These are phyloP conservation scores for Chloroceryle amazona DNA, from an alignment of 2,797 vertebrate species.

Conservation along the genomic window DNA sequence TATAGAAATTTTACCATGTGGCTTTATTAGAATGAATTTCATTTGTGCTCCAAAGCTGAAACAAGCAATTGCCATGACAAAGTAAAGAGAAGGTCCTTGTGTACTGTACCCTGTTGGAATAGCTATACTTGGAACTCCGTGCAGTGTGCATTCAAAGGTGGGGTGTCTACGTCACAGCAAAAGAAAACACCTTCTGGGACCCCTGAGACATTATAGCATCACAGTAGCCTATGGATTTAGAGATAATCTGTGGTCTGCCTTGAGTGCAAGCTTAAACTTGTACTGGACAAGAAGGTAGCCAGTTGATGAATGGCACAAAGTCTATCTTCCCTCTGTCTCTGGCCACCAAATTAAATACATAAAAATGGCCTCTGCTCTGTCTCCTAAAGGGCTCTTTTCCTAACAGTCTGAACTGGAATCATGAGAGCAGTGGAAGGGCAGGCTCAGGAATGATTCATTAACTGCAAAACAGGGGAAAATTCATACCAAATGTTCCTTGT, in stretches of 20 bases:
- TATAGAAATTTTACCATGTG: background rate
- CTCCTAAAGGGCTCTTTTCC: conserved; percentile 25
- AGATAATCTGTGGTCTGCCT: background rate
- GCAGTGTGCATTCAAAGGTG: background rate
- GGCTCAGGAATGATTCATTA: conserved; percentile 66
- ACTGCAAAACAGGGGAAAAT: conserved; percentile 67
- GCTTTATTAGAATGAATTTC: background rate
- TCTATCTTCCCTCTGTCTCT: background rate
- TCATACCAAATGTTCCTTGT: conserved; percentile 67
- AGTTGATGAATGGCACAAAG: background rate
- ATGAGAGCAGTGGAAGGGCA: conserved; percentile 57
- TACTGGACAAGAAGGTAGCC: background rate
- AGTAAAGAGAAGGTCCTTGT: background rate
- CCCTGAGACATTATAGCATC: background rate
- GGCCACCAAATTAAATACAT: conserved; percentile 13
- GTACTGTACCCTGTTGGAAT: background rate
- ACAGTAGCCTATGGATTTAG: background rate
- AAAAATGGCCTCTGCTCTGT: background rate
- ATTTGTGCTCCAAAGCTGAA: background rate
- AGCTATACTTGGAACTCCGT: background rate
- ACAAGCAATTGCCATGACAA: background rate
- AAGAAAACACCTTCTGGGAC: background rate
- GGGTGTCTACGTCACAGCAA: background rate
- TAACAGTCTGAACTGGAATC: conserved; percentile 31
- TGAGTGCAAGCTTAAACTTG: background rate